Percentiles rank a stretch among this genome's conserved stretches.
phyloP scores from a whole-genome alignment of 23 tunicate genomes.

The Pegea sp. region DNA sequence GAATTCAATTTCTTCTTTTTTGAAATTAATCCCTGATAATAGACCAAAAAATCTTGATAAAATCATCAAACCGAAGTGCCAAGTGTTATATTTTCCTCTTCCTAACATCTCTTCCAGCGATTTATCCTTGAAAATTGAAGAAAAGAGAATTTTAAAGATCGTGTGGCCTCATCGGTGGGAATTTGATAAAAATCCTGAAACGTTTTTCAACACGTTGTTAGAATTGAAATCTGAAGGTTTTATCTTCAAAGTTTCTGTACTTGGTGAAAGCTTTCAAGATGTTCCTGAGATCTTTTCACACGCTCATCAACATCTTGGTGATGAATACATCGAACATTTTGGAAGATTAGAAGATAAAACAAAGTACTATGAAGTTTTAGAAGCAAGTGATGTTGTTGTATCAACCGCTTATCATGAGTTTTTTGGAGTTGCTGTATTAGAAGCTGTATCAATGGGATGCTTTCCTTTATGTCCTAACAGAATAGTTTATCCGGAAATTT shows the following conservation, averaged over 20 bases:
- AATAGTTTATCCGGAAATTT: conserved; percentile 69
- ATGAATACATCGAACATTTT: conserved; percentile 32
- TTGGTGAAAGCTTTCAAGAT: conserved; percentile 51
- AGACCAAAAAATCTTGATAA: conserved; percentile 11
- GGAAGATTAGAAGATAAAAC: conserved; percentile 26
- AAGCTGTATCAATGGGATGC: conserved; percentile 44
- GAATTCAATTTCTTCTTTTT: conserved; percentile 12
- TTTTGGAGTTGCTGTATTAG: conserved; percentile 86
- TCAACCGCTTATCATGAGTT: conserved; percentile 89
- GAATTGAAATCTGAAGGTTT: conserved; percentile 27
- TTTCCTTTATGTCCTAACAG: conserved; percentile 74
- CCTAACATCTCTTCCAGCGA: conserved; percentile 1
- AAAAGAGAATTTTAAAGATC: conserved; percentile 13
- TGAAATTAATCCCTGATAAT: conserved; percentile 48
- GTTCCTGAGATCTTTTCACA: conserved; percentile 34
- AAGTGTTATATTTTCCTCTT: conserved; percentile 55
- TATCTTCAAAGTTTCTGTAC: conserved; percentile 38
- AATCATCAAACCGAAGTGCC: conserved; percentile 25
- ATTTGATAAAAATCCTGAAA: conserved; percentile 77
- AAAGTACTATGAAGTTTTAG: conserved; percentile 13
- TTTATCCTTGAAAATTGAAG: too few species aligned
- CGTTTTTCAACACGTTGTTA: conserved; percentile 37
- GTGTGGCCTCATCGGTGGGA: conserved; percentile 98
- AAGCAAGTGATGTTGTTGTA: conserved; percentile 43
- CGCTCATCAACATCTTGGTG: conserved; percentile 27